Percentiles rank a stretch among this genome's conserved stretches.
Evolutionary conservation across 92 coral and sea anemone genomes (phyloP).

Genomic region (Heteractis magnifica): DNA sequence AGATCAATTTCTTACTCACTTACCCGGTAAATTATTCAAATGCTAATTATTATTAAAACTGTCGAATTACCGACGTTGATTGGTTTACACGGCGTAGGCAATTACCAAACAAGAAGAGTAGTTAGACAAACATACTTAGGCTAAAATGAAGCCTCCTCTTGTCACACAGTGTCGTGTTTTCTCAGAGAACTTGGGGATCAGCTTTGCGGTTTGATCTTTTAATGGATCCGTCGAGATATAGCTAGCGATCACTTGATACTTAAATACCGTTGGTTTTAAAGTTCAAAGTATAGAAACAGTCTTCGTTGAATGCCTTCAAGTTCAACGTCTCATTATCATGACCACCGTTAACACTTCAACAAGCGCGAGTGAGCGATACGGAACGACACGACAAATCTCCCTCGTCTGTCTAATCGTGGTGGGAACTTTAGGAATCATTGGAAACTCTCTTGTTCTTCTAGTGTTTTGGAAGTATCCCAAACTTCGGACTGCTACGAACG

Average conservation of each 20-base stretch:
- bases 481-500: constrained; percentile 86
- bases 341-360: neutral
- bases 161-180: neutral
- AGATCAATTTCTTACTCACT: neutral
- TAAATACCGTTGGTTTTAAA: neutral
- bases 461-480: constrained; percentile 76
- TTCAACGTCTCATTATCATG: neutral
- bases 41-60: neutral
- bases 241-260: neutral
- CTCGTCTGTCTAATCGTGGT: constrained; percentile 65
- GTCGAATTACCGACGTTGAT: neutral
- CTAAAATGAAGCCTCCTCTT: neutral
- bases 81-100: neutral
- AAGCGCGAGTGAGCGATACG: neutral
- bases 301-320: neutral
- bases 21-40: neutral
- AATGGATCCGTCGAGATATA: constrained; percentile 3
- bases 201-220: neutral
- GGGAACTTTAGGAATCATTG: constrained; percentile 70
- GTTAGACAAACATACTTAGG: neutral
- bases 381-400: constrained; percentile 50
- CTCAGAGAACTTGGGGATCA: neutral
- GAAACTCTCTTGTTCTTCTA: constrained; percentile 72
- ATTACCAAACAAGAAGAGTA: constrained; percentile 1
- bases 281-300: neutral